Conservation (phyloP, 2,113 vertebrate genomes). For the Periophthalmus modestus region DNA sequence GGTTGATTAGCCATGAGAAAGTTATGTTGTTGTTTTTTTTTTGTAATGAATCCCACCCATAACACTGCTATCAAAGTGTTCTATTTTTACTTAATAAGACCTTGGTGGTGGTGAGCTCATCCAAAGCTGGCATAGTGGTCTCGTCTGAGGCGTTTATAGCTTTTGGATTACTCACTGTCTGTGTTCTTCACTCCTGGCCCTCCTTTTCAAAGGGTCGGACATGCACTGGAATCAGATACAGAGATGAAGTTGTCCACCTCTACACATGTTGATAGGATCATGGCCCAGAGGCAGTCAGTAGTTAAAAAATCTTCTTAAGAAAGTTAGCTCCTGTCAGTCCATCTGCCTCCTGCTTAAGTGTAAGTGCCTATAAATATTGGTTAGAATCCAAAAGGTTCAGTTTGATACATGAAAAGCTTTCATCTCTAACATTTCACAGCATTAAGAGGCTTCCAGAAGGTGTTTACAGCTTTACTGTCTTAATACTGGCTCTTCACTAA, state of each 20-base stretch:
- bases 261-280: constrained; percentile 41
- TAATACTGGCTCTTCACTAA: constrained; percentile 24
- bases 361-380: constrained; percentile 63
- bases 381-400: constrained; percentile 61
- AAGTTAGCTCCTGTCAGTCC: constrained; percentile 37
- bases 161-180: constrained; percentile 44
- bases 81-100: constrained; percentile 48
- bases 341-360: constrained; percentile 43
- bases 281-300: constrained; percentile 47
- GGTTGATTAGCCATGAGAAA: constrained; percentile 47
- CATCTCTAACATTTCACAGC: constrained; percentile 37
- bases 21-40: constrained; percentile 43
- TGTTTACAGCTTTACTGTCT: constrained; percentile 37
- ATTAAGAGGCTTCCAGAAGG: constrained; percentile 50
- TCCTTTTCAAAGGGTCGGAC: constrained; percentile 62
- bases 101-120: constrained; percentile 42
- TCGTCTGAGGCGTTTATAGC: constrained; percentile 48
- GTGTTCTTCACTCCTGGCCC: constrained; percentile 53
- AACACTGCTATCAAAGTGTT: constrained; percentile 35
- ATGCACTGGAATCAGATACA: constrained; percentile 69
- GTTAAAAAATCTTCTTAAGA: constrained; percentile 41
- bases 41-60: constrained; percentile 49
- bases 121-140: constrained; percentile 35
- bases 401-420: constrained; percentile 44
- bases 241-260: constrained; percentile 56